Percentiles rank a stretch among this genome's conserved stretches.
Evolutionary conservation across 2,888 invertebrate species (phyloP).

Genomic region (Meandrusa payeni): DNA sequence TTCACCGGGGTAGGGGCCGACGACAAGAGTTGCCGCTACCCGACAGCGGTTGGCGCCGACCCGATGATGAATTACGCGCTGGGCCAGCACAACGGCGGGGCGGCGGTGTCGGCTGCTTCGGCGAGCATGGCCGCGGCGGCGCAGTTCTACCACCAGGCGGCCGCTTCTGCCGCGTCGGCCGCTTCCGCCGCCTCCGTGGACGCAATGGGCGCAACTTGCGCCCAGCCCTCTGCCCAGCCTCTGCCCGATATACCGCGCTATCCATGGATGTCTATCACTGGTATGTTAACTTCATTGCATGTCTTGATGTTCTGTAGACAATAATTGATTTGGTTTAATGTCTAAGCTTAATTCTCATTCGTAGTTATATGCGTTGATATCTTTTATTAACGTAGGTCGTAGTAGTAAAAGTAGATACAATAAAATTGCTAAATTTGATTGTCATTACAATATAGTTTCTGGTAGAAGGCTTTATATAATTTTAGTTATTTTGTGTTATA

Average conservation of each 20-base stretch:
- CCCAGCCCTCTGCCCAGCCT: constrained; percentile 90
- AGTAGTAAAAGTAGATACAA: no score
- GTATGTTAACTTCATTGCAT: constrained; percentile 83
- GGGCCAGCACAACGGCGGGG: constrained; percentile 87
- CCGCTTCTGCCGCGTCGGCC: constrained; percentile 87
- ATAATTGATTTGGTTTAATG: constrained; percentile 17
- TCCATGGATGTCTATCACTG: constrained; percentile 98
- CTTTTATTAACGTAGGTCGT: background rate
- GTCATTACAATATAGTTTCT: no score
- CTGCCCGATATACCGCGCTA: constrained; percentile 96
- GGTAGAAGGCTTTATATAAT: no score
- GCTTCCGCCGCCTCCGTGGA: constrained; percentile 89
- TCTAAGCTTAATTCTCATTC: background rate
- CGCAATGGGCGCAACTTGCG: constrained; percentile 91
- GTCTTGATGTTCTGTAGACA: constrained; percentile 34
- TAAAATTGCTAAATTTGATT: no score
- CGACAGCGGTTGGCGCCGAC: constrained; percentile 83
- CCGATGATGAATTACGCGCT: constrained; percentile 92
- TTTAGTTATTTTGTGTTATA: no score
- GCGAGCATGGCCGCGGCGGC: constrained; percentile 87
- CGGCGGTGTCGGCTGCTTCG: constrained; percentile 84
- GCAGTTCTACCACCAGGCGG: constrained; percentile 94
- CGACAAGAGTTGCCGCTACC: constrained; percentile 92
- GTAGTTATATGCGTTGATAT: constrained; percentile 3
- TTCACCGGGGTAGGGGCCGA: constrained; percentile 84